Evolutionary conservation across 1,140 invertebrate genomes (phyloP).

Genomic region (Zophobas morio): DNA sequence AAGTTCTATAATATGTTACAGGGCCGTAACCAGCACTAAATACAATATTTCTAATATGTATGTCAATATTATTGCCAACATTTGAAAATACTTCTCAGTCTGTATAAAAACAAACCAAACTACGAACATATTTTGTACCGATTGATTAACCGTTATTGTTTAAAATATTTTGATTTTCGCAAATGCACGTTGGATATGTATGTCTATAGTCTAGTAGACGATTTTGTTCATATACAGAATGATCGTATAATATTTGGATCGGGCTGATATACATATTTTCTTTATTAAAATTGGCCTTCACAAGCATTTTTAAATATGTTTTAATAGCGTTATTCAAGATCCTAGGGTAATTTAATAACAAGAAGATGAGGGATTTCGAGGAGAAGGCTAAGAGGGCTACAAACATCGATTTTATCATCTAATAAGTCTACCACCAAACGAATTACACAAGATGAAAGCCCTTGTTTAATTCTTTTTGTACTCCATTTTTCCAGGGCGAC

Average conservation of each 20-base stretch:
- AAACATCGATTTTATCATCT: slow-evolving; percentile 21
- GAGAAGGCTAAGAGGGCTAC: slow-evolving; percentile 28
- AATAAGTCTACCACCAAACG: slow-evolving; percentile 10
- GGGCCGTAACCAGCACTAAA: slow-evolving; percentile 32
- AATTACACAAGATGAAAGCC: slow-evolving; percentile 27
- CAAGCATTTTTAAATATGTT: slow-evolving; percentile 18
- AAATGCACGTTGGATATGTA: slow-evolving; percentile 50
- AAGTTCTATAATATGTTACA: slow-evolving; percentile 50
- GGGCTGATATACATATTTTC: slow-evolving; percentile 41
- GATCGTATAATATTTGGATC: slow-evolving; percentile 49
- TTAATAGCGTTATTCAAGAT: slow-evolving; percentile 33
- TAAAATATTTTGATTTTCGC: slow-evolving; percentile 35
- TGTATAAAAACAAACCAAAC: slow-evolving; percentile 53
- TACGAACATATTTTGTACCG: slow-evolving; percentile 48
- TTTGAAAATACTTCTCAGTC: slow-evolving; percentile 52
- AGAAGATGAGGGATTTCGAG: slow-evolving; percentile 22
- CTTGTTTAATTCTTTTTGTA: slow-evolving; percentile 4
- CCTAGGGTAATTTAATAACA: slow-evolving; percentile 32
- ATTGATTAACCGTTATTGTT: slow-evolving; percentile 31
- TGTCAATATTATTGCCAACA: slow-evolving; percentile 53
- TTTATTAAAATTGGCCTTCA: slow-evolving; percentile 41
- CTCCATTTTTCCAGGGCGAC: background rate
- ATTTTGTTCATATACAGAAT: slow-evolving; percentile 53
- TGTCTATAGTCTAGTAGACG: slow-evolving; percentile 46
- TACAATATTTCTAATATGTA: slow-evolving; percentile 45